Evolutionary conservation across 2,113 vertebrate genomes (phyloP).

Genomic region (Ammodytes marinus): DNA sequence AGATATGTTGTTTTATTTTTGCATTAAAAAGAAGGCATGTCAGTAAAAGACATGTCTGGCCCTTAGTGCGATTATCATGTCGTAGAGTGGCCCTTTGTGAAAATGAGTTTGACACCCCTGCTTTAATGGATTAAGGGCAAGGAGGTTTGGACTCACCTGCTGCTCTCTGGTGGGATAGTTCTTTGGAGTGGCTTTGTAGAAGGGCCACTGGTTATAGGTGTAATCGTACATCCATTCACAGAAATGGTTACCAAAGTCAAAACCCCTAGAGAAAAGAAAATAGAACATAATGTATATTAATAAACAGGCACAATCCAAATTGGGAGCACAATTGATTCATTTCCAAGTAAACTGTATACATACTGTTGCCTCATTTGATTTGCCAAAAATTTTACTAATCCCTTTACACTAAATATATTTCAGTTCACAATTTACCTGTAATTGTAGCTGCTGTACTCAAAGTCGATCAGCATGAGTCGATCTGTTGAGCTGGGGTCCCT

Average conservation of each 20-base stretch:
- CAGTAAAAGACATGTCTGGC: no score
- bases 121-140: neutral
- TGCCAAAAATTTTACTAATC: neutral
- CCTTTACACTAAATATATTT: neutral
- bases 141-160: conserved; percentile 83
- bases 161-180: conserved; percentile 90
- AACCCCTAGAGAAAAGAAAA: conserved; percentile 85
- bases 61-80: no score
- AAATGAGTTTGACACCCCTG: no score
- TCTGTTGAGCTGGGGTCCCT: conserved; percentile 68
- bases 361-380: neutral
- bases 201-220: conserved; percentile 88
- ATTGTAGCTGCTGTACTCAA: conserved; percentile 98
- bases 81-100: no score
- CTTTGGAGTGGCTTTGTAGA: conserved; percentile 84
- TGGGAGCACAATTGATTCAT: neutral
- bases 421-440: conserved; percentile 85
- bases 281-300: neutral
- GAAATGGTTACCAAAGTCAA: conserved; percentile 96
- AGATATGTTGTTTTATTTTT: no score
- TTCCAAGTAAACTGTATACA: neutral
- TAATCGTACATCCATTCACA: conserved; percentile 96
- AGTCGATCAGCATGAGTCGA: conserved; percentile 95
- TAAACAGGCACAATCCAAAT: neutral
- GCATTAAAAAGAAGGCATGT: no score